Evolutionary conservation across 1,140 invertebrate species (phyloP), one percentile per base, ranked within the genome.

Genomic region (Trichoplusia ni): DNA sequence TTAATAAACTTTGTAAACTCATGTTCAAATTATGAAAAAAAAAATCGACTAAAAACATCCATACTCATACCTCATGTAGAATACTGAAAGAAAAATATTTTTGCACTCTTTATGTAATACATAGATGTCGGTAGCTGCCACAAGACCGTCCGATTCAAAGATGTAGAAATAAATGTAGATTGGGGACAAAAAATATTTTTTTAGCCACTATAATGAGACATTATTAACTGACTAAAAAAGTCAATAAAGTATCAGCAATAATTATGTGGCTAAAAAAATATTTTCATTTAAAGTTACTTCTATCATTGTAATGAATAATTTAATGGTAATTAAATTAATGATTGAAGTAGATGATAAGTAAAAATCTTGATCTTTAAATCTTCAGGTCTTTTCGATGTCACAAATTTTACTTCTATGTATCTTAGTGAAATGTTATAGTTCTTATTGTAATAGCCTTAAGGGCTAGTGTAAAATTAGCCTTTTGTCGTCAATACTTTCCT

Each of bases 251-350:
- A 3, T 27, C 18, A 25, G 2, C 14, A 27, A 27, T 27, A 27
- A 27, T 16, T 4, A 6, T n/a, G 11, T 47, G 42, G 4, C 56
- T 21, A 23, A 33, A 46, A 46, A 9, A 23, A 46, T 13, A 27
- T 31, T 42, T 27, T 37, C 5, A 4, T 11, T 14, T 19, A 47
- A 35, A 60, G 56, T 60, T 64, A 65, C 81, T 82, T 79, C 74
- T 51, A 69, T 75, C 84, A 80, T 86, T 78, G 46, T 67, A 49
- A 87, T 85, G 47, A 46, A 87, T 77, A 85, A 85, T 84, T 85
- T 85, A 86, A 84, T 84, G 42, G 59, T 7, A 69, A 76, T 82
- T 84, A 81, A 85, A 86, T 84, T 84, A 64, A 80, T 84, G 82
- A 73, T 67, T 49, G 59, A 67, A 67, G 65, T 67, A 25, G n/a